Conservation (phyloP, 2,888 invertebrate species). For the Ectemnius continuus region DNA sequence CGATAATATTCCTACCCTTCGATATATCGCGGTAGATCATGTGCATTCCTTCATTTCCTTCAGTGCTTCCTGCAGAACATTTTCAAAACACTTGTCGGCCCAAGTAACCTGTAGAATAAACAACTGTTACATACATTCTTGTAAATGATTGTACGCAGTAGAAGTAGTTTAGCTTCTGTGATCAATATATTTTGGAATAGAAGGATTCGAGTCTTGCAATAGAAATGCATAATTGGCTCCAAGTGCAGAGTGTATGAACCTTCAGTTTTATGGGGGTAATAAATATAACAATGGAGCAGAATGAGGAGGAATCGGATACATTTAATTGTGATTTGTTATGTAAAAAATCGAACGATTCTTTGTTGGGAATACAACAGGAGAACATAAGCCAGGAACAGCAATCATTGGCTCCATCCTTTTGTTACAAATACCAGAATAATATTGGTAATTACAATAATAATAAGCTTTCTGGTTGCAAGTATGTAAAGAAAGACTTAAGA, state of each 20-base stretch:
- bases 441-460: slow-evolving; percentile 1
- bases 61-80: not conserved
- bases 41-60: too few species aligned
- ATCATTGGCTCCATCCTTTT: slow-evolving; percentile 16
- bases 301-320: slow-evolving; percentile 10
- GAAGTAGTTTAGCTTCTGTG: too few species aligned
- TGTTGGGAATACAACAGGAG: slow-evolving; percentile 7
- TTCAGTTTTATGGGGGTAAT: slow-evolving; percentile 9
- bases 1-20: too few species aligned
- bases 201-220: not conserved
- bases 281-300: slow-evolving; percentile 24
- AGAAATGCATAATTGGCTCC: not conserved
- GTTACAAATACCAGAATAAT: slow-evolving; percentile 30
- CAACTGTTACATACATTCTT: not conserved
- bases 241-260: not conserved
- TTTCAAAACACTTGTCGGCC: not conserved
- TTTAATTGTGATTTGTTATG: not conserved
- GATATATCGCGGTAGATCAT: too few species aligned
- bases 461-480: not conserved
- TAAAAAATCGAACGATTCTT: slow-evolving; percentile 23
- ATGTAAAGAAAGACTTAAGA: too few species aligned
- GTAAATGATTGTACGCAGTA: too few species aligned
- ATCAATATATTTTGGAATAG: too few species aligned
- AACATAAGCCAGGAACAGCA: slow-evolving; percentile 16
- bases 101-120: slow-evolving; percentile 18